Evolutionary conservation across 1,140 invertebrate species (phyloP), one percentile per base, ranked within the genome.

Genomic region (Aricia agestis): DNA sequence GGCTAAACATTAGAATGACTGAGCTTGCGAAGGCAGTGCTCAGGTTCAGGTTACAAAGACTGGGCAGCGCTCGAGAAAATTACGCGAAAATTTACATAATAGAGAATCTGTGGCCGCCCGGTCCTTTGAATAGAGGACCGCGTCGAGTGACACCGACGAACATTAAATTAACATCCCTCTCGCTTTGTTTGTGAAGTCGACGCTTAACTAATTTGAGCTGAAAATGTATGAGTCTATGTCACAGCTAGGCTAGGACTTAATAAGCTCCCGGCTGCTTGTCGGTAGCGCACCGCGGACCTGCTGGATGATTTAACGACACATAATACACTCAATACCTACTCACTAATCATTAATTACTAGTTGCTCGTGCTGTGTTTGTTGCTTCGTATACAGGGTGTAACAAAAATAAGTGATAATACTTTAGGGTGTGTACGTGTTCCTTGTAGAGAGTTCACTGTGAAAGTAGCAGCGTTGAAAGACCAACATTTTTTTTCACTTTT

Each of bases 61-160:
- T 82, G 81, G 76, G 77, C 77, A 83, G 79, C 82, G 78, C 78
- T 79, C 67, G 83, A 82, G 81, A 84, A 87, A 89, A 87, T 89
- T 87, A 88, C 83, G 80, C 75, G 80, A 78, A 84, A 89, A 91
- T 91, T 89, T 91, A 86, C 87, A 90, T 90, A 90, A 90, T 89
- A 89, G 86, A 86, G 84, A 89, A 87, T 86, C 86, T 84, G 84
- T 87, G 83, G 85, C 83, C 76, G 73, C 82, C 79, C 79, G 78
- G 84, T 87, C 86, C 89, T 91, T 89, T 88, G 86, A 89, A 89
- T 84, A 79, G 80, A 73, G 75, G 80, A 74, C 76, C 79, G 81
- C 73, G 77, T 84, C 83, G 80, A 82, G 78, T 89, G 87, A 89
- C 85, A 84, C 83, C 76, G 76, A 73, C 79, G 77, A 79, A 86